These are phyloP conservation scores for Brachyopa scutellaris DNA, from an alignment of 2,888 invertebrate genomes.

Conservation along the genomic window DNA sequence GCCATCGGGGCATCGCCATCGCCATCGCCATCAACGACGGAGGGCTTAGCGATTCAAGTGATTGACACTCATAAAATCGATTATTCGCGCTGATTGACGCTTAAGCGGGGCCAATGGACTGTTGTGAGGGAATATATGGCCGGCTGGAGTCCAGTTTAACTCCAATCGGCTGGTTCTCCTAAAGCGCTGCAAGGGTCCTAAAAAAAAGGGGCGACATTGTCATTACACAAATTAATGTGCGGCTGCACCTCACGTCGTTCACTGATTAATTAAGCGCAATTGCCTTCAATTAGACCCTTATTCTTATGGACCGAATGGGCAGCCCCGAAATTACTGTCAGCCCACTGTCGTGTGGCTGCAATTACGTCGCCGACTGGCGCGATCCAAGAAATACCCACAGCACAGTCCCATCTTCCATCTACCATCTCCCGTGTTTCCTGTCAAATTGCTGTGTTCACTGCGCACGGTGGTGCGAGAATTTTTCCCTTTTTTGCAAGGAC, in stretches of 20 bases:
- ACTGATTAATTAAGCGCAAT: slow-evolving; percentile 72
- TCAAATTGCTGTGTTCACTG: slow-evolving; percentile 3
- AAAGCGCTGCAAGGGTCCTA: slow-evolving; percentile 12
- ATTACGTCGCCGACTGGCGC: slow-evolving; percentile 23
- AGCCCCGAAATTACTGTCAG: slow-evolving; percentile 60
- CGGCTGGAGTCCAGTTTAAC: neutral
- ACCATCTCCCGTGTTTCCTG: neutral
- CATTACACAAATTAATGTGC: slow-evolving; percentile 66
- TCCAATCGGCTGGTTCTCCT: slow-evolving; percentile 9
- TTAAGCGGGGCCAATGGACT: slow-evolving; percentile 58
- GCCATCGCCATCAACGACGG: neutral
- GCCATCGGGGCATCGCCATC: neutral
- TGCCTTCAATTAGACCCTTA: slow-evolving; percentile 73
- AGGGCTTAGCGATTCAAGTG: slow-evolving; percentile 32
- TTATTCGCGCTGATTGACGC: slow-evolving; percentile 45
- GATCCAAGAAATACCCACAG: too few species aligned
- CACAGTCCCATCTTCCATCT: neutral
- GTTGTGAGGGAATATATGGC: slow-evolving; percentile 3
- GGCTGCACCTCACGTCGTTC: slow-evolving; percentile 72
- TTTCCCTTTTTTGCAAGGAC: neutral
- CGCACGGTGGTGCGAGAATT: slow-evolving; percentile 10
- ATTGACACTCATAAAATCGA: slow-evolving; percentile 67
- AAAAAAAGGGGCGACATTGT: slow-evolving; percentile 53
- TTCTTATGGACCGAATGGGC: slow-evolving; percentile 55
- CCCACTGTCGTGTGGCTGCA: slow-evolving; percentile 71